A percentile compares a stretch with the other conserved stretches of the same genome.
Conservation (phyloP, 2,888 invertebrate genomes). For the Tetragnatha montana region DNA sequence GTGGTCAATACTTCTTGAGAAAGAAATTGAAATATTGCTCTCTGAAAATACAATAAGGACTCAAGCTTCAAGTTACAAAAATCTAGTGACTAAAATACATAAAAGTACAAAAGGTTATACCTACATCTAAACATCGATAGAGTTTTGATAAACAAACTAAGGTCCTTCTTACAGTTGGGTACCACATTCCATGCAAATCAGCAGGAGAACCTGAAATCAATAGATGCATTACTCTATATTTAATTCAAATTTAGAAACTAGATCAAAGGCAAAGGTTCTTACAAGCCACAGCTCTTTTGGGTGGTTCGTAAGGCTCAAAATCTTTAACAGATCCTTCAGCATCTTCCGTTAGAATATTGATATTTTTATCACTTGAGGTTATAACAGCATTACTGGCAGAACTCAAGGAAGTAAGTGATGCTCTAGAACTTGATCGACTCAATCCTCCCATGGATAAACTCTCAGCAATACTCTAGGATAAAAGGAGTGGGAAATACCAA, state of each 20-base stretch:
- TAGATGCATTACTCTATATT: not conserved
- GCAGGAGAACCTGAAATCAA: slow-evolving; percentile 85
- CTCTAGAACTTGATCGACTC: slow-evolving; percentile 81
- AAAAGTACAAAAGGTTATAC: slow-evolving; percentile 69
- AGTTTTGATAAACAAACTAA: slow-evolving; percentile 94
- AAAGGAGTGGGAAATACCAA: too few relatives aligned
- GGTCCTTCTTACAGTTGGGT: slow-evolving; percentile 96
- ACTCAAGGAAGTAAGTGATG: slow-evolving; percentile 81
- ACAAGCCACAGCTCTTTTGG: slow-evolving; percentile 61
- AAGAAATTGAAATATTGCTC: slow-evolving; percentile 95
- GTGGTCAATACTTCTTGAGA: slow-evolving; percentile 96
- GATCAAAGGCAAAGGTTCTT: slow-evolving; percentile 12
- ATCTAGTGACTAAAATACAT: not conserved
- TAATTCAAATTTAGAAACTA: not conserved
- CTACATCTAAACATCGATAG: slow-evolving; percentile 88
- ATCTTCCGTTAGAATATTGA: slow-evolving; percentile 3
- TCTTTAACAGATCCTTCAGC: slow-evolving; percentile 46
- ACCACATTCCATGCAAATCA: slow-evolving; percentile 99
- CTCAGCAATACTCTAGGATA: slow-evolving; percentile 76
- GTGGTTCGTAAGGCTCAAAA: slow-evolving; percentile 60
- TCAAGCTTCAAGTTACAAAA: too few relatives aligned
- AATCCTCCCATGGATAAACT: slow-evolving; percentile 75
- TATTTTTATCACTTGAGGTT: slow-evolving; percentile 53
- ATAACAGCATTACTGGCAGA: slow-evolving; percentile 68
- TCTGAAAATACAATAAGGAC: slow-evolving; percentile 78